These are phyloP conservation scores for Cetonia aurata DNA, from an alignment of 2,888 invertebrate species.

Conservation along the genomic window DNA sequence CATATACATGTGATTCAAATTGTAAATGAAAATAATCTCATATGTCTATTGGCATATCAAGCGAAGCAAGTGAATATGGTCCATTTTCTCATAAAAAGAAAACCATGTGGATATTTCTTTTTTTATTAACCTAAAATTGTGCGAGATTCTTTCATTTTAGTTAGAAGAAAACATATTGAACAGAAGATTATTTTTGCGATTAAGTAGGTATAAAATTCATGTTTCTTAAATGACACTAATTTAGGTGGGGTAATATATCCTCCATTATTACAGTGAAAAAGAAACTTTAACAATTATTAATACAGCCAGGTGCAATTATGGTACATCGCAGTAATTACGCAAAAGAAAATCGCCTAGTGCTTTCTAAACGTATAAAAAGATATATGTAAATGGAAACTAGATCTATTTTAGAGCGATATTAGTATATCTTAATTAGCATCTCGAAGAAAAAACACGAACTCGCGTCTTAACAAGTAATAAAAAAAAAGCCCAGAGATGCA, in stretches of 20 bases:
- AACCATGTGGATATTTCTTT: too few relatives aligned
- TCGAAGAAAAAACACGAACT: slow-evolving; percentile 41
- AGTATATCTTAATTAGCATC: slow-evolving; percentile 52
- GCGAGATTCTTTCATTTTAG: too few relatives aligned
- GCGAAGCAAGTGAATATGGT: too few relatives aligned
- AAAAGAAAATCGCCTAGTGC: slow-evolving; percentile 21
- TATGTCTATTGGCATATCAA: too few relatives aligned
- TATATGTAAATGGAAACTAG: slow-evolving; percentile 37
- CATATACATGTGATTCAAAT: too few relatives aligned
- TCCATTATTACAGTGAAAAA: background rate
- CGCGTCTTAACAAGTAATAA: slow-evolving; percentile 49
- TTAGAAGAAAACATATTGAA: too few relatives aligned
- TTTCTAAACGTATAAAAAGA: slow-evolving; percentile 34
- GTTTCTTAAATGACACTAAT: too few relatives aligned
- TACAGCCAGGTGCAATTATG: slow-evolving; percentile 8
- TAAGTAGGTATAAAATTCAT: too few relatives aligned
- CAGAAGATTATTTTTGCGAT: background rate
- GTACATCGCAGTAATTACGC: slow-evolving; percentile 12
- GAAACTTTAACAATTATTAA: slow-evolving; percentile 23
- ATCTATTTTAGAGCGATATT: slow-evolving; percentile 33
- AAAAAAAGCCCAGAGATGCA: slow-evolving; percentile 53
- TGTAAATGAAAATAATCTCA: too few relatives aligned
- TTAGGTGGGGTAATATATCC: background rate
- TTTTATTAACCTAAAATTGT: too few relatives aligned
- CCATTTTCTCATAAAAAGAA: too few relatives aligned